Conservation (phyloP, 2,888 invertebrate species). For the Microctonus brassicae region DNA sequence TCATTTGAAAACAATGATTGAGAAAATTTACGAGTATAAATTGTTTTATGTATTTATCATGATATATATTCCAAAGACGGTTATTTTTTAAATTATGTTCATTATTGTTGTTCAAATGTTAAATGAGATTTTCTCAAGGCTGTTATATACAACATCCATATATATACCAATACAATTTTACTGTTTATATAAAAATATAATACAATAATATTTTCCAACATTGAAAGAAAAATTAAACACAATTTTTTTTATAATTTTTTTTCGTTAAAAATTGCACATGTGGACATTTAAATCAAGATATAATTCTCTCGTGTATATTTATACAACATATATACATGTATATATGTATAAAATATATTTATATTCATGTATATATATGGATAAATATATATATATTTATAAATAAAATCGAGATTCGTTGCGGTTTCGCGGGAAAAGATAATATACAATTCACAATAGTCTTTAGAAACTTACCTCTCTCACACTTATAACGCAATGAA, state of each 20-base stretch:
- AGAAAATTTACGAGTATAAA: constrained; percentile 26
- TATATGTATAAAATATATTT: background rate
- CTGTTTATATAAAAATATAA: constrained; percentile 22
- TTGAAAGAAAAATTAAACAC: background rate
- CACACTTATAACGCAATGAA: constrained; percentile 43
- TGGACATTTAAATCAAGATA: constrained; percentile 16
- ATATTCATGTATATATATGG: background rate
- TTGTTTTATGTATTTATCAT: background rate
- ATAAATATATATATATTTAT: background rate
- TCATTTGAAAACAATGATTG: background rate
- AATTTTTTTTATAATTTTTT: constrained; percentile 1
- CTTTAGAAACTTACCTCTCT: constrained; percentile 43
- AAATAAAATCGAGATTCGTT: background rate
- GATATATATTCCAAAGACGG: constrained; percentile 12
- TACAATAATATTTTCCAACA: background rate
- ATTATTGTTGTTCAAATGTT: background rate
- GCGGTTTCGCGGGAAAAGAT: background rate
- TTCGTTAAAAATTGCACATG: background rate
- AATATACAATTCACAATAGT: constrained; percentile 33
- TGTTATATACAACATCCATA: constrained; percentile 8
- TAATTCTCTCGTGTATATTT: background rate
- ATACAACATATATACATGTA: background rate
- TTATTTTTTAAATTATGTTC: background rate
- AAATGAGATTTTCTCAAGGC: constrained; percentile 6
- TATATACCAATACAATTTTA: no score